phyloP scores from a whole-genome alignment of 2,888 invertebrate genomes.

The Philonicus albiceps region DNA sequence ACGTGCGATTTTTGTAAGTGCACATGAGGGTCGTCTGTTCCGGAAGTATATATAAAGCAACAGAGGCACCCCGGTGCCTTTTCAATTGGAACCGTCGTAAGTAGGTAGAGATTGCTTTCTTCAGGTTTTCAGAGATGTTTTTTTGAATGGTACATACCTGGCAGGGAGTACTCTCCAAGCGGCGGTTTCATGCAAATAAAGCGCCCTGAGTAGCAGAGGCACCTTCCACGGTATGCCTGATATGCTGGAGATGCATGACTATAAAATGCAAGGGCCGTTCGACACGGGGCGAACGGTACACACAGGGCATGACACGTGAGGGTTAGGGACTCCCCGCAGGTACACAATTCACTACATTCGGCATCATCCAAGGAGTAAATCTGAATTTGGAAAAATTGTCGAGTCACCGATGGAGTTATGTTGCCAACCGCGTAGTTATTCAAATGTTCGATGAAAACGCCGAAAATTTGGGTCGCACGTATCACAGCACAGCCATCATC shows the following conservation, averaged over 20 bases:
- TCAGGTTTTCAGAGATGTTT: not conserved
- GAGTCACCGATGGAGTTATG: not conserved
- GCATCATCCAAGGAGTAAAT: slow-evolving; percentile 75
- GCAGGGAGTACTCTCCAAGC: slow-evolving; percentile 67
- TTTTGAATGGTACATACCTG: slow-evolving; percentile 55
- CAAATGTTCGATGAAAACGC: not conserved
- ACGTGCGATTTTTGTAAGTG: not conserved
- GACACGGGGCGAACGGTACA: slow-evolving; percentile 85
- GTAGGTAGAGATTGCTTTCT: not conserved
- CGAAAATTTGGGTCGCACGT: not conserved
- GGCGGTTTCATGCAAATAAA: slow-evolving; percentile 92
- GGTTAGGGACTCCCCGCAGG: slow-evolving; percentile 79
- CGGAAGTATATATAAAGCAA: not conserved
- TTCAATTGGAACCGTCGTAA: not conserved
- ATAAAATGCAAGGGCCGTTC: slow-evolving; percentile 87
- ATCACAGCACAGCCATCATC: not conserved
- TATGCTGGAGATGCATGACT: slow-evolving; percentile 90
- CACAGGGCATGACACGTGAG: slow-evolving; percentile 89
- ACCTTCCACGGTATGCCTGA: slow-evolving; percentile 87
- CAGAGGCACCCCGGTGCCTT: not conserved
- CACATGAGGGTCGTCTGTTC: not conserved
- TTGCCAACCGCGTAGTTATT: not conserved
- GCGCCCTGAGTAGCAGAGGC: slow-evolving; percentile 89
- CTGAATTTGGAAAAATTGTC: slow-evolving; percentile 49
- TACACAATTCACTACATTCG: slow-evolving; percentile 90